Percentiles rank a stretch among this genome's conserved stretches.
phyloP scores from a whole-genome alignment of 1,140 invertebrate species.

The Drosophila nikananu region DNA sequence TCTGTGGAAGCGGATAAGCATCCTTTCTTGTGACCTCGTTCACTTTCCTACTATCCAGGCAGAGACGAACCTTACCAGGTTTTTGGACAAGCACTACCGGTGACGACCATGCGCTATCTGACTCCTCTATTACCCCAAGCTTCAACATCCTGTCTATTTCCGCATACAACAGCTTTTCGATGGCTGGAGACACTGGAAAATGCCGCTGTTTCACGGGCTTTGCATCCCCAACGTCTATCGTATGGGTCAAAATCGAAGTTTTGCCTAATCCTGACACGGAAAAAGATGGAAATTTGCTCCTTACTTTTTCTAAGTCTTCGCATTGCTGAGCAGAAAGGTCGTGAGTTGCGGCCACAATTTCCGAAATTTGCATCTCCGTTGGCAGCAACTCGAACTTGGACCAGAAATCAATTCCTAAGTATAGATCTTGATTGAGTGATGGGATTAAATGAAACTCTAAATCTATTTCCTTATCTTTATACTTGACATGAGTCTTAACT shows the following conservation, averaged over 20 bases:
- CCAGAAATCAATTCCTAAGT: background rate
- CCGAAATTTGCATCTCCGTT: background rate
- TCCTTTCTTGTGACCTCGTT: too few relatives aligned
- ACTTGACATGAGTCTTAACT: background rate
- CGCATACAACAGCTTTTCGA: too few relatives aligned
- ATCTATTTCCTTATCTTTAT: background rate
- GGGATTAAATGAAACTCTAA: background rate
- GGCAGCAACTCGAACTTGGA: background rate
- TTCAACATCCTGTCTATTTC: too few relatives aligned
- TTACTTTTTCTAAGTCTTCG: background rate
- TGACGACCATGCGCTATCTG: too few relatives aligned
- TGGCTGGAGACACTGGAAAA: too few relatives aligned
- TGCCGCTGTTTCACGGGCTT: too few relatives aligned
- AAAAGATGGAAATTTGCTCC: background rate
- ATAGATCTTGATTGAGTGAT: background rate
- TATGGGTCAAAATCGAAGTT: background rate
- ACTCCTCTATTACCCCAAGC: too few relatives aligned
- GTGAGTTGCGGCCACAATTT: background rate
- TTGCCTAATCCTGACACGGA: background rate
- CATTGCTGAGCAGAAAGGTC: background rate
- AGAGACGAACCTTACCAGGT: too few relatives aligned
- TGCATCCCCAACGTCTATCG: too few relatives aligned
- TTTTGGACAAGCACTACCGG: too few relatives aligned
- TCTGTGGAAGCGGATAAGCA: too few relatives aligned
- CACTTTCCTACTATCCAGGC: too few relatives aligned